Evolutionary conservation across 2,797 vertebrate genomes (phyloP), one percentile per base, ranked within the genome.

Genomic region (Syngnathus rostellatus): DNA sequence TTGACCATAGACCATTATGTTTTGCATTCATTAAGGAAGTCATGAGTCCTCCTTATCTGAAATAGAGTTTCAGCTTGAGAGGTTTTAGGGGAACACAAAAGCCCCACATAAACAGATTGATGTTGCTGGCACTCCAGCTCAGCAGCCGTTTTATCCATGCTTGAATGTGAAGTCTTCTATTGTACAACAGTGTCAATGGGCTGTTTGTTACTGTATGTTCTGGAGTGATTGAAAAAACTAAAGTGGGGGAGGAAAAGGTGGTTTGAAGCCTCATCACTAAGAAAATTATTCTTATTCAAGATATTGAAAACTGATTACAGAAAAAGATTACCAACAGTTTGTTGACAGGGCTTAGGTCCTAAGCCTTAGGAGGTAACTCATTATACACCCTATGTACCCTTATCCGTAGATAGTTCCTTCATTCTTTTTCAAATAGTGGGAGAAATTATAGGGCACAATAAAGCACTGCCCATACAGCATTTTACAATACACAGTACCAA

Each of bases 31-130:
- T 55, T 59, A 59, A 10, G 16, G 37, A n/a, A 5, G 37, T 6
- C 57, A 38, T 17, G 25, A 10, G 17, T 59, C 37, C 31, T 59
- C 17, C 37, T 39, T 39, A 59, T 39, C 57, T 39, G 37, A 59
- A 59, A 39, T 59, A 38, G 57, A 59, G 57, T 59, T 59, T 59
- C 39, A 59, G 57, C 3, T 39, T 0, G 16, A 59, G 57, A 39
- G 57, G 57, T 38, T 59, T 59, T 37, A 38, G 37, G 57, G 57
- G 57, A 59, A 59, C 53, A 59, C 39, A 19, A 59, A 59, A 59
- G 7, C 39, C 37, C 6, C 57, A 59, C 5, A n/a, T 37, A 59
- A 59, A 39, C 37, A 59, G 37, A 59, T 39, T 59, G 57, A 59
- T 59, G 57, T 59, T 59, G 37, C 31, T 39, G 0, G 37, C 37